Percentiles rank a stretch among this genome's conserved stretches.
phyloP scores from a whole-genome alignment of 2,888 invertebrate genomes.

The Hypomecis atomaria region DNA sequence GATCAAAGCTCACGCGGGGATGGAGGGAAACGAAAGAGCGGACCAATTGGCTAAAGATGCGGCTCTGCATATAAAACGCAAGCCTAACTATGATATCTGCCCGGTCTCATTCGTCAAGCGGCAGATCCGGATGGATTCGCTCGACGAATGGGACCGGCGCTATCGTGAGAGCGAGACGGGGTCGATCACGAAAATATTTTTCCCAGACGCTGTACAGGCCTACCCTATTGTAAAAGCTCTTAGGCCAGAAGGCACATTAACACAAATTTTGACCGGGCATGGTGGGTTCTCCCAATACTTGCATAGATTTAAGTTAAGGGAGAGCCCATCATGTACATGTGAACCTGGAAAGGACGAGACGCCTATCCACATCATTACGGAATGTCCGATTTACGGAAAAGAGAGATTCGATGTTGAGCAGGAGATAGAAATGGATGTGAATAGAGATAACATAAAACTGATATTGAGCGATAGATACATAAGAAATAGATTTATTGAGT shows the following conservation, averaged over 20 bases:
- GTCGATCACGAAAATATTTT: conserved; percentile 28
- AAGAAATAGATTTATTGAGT: conserved; percentile 2
- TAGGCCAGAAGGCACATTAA: not conserved
- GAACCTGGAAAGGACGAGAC: conserved; percentile 20
- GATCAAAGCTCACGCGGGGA: conserved; percentile 37
- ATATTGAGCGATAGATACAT: not conserved
- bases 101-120: conserved; percentile 29
- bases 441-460: not conserved
- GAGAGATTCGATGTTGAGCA: not conserved
- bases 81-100: no score
- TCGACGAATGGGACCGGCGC: conserved; percentile 23
- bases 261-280: conserved; percentile 30
- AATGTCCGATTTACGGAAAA: conserved; percentile 10
- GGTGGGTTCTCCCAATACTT: conserved; percentile 38
- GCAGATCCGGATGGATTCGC: conserved; percentile 23
- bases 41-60: conserved; percentile 18
- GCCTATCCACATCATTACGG: conserved; percentile 5
- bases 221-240: conserved; percentile 7
- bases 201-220: conserved; percentile 23
- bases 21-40: conserved; percentile 35
- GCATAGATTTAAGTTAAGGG: conserved; percentile 29
- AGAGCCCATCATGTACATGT: conserved; percentile 34
- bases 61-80: no score
- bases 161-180: conserved; percentile 2
- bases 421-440: not conserved